These are phyloP conservation scores for Orycteropus afer DNA, from an alignment of 2,113 vertebrate genomes.

Conservation along the genomic window DNA sequence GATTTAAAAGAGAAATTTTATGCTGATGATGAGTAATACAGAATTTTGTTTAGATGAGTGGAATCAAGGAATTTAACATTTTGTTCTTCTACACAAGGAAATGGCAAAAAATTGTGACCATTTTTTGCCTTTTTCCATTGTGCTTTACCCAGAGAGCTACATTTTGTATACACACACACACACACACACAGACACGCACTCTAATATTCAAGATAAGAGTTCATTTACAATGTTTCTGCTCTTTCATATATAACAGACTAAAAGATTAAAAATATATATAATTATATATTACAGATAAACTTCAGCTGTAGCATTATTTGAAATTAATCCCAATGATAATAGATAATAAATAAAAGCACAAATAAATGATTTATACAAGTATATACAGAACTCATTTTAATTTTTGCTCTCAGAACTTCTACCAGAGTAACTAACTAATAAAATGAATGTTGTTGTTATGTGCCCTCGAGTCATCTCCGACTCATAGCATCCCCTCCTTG, in stretches of 20 bases:
- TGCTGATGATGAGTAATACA: neutral
- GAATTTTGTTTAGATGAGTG: neutral
- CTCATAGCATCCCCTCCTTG: too few species aligned
- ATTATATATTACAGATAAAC: neutral
- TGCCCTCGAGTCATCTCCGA: too few species aligned
- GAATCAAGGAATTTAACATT: neutral
- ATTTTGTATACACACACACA: neutral
- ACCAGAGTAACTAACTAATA: neutral
- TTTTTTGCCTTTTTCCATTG: neutral
- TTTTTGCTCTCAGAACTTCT: neutral
- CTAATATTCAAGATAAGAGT: neutral
- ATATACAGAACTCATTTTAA: neutral
- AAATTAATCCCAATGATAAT: neutral
- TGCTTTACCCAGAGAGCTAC: neutral
- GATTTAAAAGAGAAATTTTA: constrained; percentile 19
- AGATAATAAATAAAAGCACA: neutral
- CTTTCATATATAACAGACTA: neutral
- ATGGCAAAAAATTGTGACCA: neutral
- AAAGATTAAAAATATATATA: neutral
- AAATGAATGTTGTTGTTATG: too few species aligned
- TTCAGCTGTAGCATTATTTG: neutral
- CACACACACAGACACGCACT: too few species aligned
- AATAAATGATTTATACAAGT: neutral
- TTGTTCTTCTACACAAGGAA: constrained; percentile 1
- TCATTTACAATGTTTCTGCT: neutral